Evolutionary conservation across 1,140 invertebrate species (phyloP), one percentile per base, ranked within the genome.

Genomic region (Penaeus japonicus): DNA sequence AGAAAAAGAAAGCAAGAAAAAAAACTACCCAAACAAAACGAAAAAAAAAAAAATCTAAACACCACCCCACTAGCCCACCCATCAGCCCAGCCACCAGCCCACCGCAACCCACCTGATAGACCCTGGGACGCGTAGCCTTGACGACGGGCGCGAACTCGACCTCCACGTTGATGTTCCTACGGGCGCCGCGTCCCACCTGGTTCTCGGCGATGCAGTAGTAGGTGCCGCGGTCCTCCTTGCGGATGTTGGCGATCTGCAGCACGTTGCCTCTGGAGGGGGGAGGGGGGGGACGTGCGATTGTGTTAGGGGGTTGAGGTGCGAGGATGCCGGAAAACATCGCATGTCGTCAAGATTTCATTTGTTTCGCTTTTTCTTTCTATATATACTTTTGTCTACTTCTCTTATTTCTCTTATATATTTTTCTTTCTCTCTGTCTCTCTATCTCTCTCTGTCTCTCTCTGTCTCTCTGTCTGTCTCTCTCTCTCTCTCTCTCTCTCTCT

Each of bases 141-240:
- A 98, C 96, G 0, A 97, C 96, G 0, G 97, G 97, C 0, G 96
- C 93, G 91, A 91, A 92, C 90, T 92, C 90, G 22, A 92, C 96
- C 93, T 98, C 97, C 1, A 98, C 94, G 85, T 96, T 97, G 90
- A 98, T 96, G 91, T 98, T 97, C 91, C 97, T 93, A 55, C 96
- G 93, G 7, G 96, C 95, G 0, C 97, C 97, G 90, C 95, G 95
- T 78, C 97, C 97, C 1, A 98, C 97, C 32, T 92, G 96, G 92
- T 98, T 98, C 92, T 98, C 97, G 39, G 97, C 97, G 20, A 98
- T 96, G 91, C 97, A 98, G 92, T 98, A 98, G 92, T 98, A 98
- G 0, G 97, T 98, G 59, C 97, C 97, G 73, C 97, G 94, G 92
- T 98, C 96, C 92, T 97, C 96, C 92, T 97, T 98, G 62, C 94